phyloP scores from a whole-genome alignment of 1,140 invertebrate genomes.

The Cotesia vestalis region DNA sequence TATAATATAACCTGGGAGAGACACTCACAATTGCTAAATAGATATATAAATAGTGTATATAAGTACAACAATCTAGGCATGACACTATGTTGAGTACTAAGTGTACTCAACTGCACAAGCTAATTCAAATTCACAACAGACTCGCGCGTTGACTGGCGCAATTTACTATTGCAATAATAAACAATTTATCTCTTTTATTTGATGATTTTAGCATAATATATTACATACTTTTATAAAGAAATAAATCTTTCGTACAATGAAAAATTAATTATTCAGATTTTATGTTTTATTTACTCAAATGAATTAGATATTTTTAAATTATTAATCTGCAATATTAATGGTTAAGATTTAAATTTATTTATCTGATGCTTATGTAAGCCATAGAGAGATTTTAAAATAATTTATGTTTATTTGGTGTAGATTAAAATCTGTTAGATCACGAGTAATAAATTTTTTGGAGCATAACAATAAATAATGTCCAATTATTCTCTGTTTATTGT shows the following conservation, averaged over 20 bases:
- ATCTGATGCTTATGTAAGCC: too few species aligned
- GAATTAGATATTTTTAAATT: too few species aligned
- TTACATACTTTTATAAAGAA: conserved; percentile 5
- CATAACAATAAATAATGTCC: not conserved
- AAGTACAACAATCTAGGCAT: too few species aligned
- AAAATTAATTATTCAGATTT: too few species aligned
- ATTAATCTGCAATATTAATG: too few species aligned
- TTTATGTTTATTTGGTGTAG: too few species aligned
- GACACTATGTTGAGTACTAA: too few species aligned
- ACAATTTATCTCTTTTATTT: not conserved
- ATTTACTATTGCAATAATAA: conserved; percentile 7
- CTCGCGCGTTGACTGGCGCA: conserved; percentile 3
- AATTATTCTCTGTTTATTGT: not conserved
- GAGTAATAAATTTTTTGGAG: too few species aligned
- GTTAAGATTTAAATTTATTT: too few species aligned
- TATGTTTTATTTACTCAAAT: too few species aligned
- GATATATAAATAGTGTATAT: not conserved
- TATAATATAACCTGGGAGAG: not conserved
- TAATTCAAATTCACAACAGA: conserved; percentile 10
- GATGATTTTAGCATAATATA: not conserved
- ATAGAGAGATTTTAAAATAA: too few species aligned
- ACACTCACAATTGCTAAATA: conserved; percentile 4
- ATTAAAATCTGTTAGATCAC: too few species aligned
- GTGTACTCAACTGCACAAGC: not conserved
- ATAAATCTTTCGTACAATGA: not conserved